Evolutionary conservation across 2,113 vertebrate species (phyloP), one percentile per base, ranked within the genome.

Genomic region (Arenaria interpres): DNA sequence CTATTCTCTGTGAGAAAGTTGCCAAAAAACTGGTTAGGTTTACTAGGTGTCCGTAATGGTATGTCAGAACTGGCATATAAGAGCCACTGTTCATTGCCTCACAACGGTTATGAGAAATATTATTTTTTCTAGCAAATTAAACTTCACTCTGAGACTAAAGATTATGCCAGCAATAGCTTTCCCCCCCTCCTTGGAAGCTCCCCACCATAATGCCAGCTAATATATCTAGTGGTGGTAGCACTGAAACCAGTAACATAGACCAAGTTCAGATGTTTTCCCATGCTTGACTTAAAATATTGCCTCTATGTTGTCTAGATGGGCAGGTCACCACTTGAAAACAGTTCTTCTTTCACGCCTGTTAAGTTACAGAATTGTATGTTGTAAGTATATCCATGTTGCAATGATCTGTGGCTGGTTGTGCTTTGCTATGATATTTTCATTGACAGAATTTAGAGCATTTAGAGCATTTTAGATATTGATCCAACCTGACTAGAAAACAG

Each of bases 181-280:
- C 3, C 0, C 2, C 3, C 0, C 3, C 2, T 3, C 3, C 2
- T 3, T 0, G 1, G 6, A 92, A 81, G 56, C 27, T 76, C 48
- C 27, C 14, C 3, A 23, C 17, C 48, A 10, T 25, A 56, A 76
- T 28, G 18, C 18, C n/a, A 77, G 25, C 46, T 67, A 37, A 51
- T 81, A 57, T 63, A 45, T 77, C 53, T 41, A 63, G 48, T 57
- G 16, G 7, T 68, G 6, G 39, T 56, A 48, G 9, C 62, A 28
- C 20, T 68, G 30, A 37, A 82, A 72, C 43, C 21, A 78, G 43
- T 56, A 68, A 50, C 9, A 51, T 2, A 67, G 35, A 64, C 13
- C 14, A 60, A 28, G 19, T n/a, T 85, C 64, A 20, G 23, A 53
- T 12, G 27, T 9, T 67, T 89, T 78, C 43, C n/a, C 53, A 32